Base-by-base conservation (phyloP, 2,797 vertebrate species). In the Chlorospingus semifuscus region DNA sequence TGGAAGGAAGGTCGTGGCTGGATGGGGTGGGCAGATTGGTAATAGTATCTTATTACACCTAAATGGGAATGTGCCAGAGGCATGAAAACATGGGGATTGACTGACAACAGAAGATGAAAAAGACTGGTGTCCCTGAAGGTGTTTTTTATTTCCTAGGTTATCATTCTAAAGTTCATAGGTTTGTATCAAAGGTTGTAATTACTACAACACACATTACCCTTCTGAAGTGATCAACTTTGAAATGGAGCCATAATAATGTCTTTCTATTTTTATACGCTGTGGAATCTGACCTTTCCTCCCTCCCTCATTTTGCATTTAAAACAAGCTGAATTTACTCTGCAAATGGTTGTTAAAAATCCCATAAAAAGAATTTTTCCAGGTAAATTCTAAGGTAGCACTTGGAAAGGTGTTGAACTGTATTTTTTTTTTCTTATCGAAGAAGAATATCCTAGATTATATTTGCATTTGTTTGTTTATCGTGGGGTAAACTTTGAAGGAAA, bases 251-350 rank as follows among this genome's bases (percentile, higher is more conserved):
- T 91, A 80, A 91, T 93, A 47, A 60, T 16, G 22, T 86, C 39
- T 72, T 85, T 81, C 83, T 94, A 14, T 34, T 92, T 94, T 76
- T 72, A 34, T 57, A 12, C 0, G 0, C 60, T 30, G 36, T 69
- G 77, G 22, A 94, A 59, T 84, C 79, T 94, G 95, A 95, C 87
- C 82, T 91, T 91, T 96, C 65, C 55, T 90, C 23, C 47, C 74
- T 69, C 20, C 19, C 29, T 94, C 21, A 29, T 69, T 94, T 89
- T 93, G 37, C 63, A 37, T 44, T 70, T 87, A 70, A 84, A 95
- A 79, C 37, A 59, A 83, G 22, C 32, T 76, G 50, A 90, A 36
- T 65, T 86, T 66, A 22, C 30, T 56, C 49, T 53, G 44, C 59
- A 57, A 18, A 21, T 82, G 47, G 13, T 32, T 47, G 11, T 53